Evolutionary conservation across 2,797 vertebrate genomes (phyloP), one percentile per base, ranked within the genome.

Genomic region (Amphiprion clarkii): DNA sequence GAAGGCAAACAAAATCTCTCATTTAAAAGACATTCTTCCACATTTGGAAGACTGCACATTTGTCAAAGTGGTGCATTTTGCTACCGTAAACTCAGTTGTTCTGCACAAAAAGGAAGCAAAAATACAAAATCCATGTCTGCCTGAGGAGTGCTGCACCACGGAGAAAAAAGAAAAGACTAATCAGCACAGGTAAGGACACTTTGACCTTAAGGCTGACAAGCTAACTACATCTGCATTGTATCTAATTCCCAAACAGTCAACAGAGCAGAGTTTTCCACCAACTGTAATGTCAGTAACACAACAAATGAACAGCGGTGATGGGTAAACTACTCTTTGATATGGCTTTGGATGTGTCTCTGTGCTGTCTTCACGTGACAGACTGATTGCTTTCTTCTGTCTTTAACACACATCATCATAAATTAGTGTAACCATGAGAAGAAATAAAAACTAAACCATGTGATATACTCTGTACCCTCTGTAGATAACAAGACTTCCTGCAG

Each of bases 41-140:
- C 33, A 75, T 68, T 12, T 31, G 69, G 19, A 79, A 62, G 21
- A 54, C 48, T 36, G 59, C 70, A 82, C 48, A 68, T 79, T 81
- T 23, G 52, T 73, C 49, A 61, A 67, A 66, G 58, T 48, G 49
- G 27, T 60, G 36, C 55, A 2, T 58, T 74, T 68, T 78, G 62
- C 74, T 78, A 49, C 21, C 16, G 84, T 88, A 90, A 91, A 90
- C 76, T 44, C 29, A 67, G 31, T 83, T 64, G 39, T 78, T 85
- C 36, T 77, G 66, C 64, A 73, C 44, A 74, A 56, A 63, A 65
- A 3, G 19, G 73, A 75, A 69, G 11, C 7, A 62, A 71, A 75
- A 58, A 64, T 60, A 75, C 21, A 58, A 64, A 67, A 70, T 64
- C 11, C n/a, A 63, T 0, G 19, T 71, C 68, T 74, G 84, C 78